Base-by-base conservation (phyloP, 2,888 invertebrate species). In the Sialis lutaria region DNA sequence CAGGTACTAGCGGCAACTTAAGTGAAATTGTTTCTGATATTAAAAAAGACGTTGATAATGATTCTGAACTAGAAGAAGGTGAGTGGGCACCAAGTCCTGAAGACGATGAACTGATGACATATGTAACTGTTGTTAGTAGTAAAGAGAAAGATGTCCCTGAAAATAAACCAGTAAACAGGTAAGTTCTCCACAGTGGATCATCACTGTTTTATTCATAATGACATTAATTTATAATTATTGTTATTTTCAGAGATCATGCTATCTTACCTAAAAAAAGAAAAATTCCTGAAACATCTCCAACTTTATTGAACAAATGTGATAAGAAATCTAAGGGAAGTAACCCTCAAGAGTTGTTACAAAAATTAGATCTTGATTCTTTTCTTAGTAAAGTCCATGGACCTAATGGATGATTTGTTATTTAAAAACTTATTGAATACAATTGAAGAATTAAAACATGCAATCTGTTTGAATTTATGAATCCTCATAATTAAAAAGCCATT, bases 351-450 rank as follows among this genome's bases (percentile, higher is more conserved):
- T 48, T 60, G 22, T 48, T 62, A 9, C 53, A 56, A 47, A 51
- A 50, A 12, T 50, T 60, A 6, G 55, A 62, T 48, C 55, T 62
- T 1, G 61, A 61, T 46, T 51, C 51, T 33, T 61, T 62, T 53
- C 51, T 62, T 13, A 55, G 56, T 33, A 55, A 57, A 47, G 48
- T 62, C 5, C 60, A 61, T 50, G 59, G 58, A 34, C 51, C 49
- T 30, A 33, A 43, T 48, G 34, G 37, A 1, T 40, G 40, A 31
- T 9, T 6, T 6, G 12, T 35, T 39, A 35, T 41, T 41, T 22
- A 22, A 22, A 22, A 22, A 22, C 22, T 22, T 22, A 22, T 22
- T 22, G 22, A 22, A 22, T 22, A 22, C 22, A 22, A 22, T 22
- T 2, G 22, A 22, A 22, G 22, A 22, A 2, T 22, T 22, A 22